These are phyloP conservation scores for Labia minor DNA, from an alignment of 2,888 invertebrate species.

Conservation along the genomic window DNA sequence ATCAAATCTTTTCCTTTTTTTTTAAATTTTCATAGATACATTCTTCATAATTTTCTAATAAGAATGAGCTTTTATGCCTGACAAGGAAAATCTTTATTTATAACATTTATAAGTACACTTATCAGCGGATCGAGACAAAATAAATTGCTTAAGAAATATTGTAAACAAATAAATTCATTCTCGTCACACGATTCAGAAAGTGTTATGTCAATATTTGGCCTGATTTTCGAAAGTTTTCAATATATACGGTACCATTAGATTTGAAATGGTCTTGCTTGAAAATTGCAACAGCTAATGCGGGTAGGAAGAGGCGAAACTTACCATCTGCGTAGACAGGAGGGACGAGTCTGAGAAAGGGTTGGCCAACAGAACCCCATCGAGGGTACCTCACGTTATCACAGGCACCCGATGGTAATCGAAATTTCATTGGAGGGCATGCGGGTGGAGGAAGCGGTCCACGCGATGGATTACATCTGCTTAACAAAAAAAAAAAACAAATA, in stretches of 20 bases:
- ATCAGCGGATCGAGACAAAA: too few relatives aligned
- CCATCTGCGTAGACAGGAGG: constrained; percentile 64
- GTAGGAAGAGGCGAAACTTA: constrained; percentile 36
- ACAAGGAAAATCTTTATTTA: too few relatives aligned
- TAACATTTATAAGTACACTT: too few relatives aligned
- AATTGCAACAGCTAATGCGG: constrained; percentile 3
- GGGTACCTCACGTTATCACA: constrained; percentile 83
- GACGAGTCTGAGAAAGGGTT: constrained; percentile 61
- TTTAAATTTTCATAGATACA: too few relatives aligned
- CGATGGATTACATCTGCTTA: background rate
- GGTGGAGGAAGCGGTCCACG: background rate
- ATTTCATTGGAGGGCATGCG: constrained; percentile 68
- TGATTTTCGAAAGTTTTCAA: background rate
- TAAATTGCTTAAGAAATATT: too few relatives aligned
- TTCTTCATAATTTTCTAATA: too few relatives aligned
- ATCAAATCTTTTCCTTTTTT: too few relatives aligned
- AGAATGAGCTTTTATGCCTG: too few relatives aligned
- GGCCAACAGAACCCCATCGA: constrained; percentile 71
- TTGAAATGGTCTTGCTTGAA: constrained; percentile 14
- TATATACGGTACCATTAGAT: background rate
- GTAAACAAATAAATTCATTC: too few relatives aligned
- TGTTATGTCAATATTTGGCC: background rate
- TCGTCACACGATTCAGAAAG: too few relatives aligned
- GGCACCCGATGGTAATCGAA: constrained; percentile 66
- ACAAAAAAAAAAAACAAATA: too few relatives aligned